Percentiles rank a stretch among this genome's conserved stretches.
Conservation (phyloP, 2,113 vertebrate species). For the Pterocles burchelli region DNA sequence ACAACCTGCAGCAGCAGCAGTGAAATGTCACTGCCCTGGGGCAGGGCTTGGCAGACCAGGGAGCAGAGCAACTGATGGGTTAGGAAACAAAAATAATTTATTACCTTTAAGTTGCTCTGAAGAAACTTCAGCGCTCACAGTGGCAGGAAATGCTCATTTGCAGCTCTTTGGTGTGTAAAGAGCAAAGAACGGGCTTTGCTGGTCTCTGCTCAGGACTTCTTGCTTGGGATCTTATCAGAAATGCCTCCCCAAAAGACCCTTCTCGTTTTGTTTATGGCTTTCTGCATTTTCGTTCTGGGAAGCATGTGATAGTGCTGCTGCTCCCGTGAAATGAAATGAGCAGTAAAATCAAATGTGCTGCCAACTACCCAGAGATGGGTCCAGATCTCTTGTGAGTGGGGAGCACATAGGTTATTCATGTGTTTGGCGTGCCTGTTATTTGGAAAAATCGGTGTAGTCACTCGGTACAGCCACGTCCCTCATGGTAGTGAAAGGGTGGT, state of each 20-base stretch:
- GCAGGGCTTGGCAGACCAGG: neutral
- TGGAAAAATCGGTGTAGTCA: neutral
- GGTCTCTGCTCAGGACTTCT: neutral
- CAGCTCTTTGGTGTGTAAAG: neutral
- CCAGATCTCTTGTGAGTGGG: accelerated
- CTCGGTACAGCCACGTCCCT: neutral
- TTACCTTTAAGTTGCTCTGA: neutral
- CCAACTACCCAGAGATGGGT: neutral
- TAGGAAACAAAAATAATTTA: neutral
- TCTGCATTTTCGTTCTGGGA: neutral
- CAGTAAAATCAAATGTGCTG: neutral
- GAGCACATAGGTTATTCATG: accelerated
- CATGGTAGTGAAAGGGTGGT: neutral
- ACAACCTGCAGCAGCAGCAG: neutral
- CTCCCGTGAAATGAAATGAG: neutral
- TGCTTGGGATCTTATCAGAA: neutral
- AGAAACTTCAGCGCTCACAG: neutral
- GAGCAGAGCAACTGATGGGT: neutral
- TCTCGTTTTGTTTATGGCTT: neutral
- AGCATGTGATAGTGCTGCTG: neutral
- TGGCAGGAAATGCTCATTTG: neutral
- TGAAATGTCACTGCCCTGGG: neutral
- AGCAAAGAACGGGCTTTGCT: neutral
- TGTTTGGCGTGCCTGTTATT: neutral
- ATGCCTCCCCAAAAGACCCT: neutral